Percentiles rank a stretch among this genome's conserved stretches.
Evolutionary conservation across 2,797 vertebrate genomes (phyloP).

Genomic region (Tolypeutes matacus): DNA sequence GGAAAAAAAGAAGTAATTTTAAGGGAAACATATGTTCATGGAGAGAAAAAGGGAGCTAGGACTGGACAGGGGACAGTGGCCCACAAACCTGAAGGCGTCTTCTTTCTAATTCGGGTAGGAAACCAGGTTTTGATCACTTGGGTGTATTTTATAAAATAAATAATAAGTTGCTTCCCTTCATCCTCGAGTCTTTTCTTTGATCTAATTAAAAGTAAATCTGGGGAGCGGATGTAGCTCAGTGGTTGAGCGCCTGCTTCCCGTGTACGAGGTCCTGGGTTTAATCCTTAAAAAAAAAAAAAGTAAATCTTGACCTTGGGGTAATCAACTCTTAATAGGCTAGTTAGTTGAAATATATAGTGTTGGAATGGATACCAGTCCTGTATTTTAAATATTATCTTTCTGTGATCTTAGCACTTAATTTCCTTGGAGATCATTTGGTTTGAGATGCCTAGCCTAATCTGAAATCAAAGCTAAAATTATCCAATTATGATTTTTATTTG

Average conservation of each 20-base stretch:
- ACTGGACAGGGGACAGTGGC: background rate
- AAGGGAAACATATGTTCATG: constrained; percentile 82
- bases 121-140: background rate
- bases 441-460: background rate
- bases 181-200: constrained; percentile 40
- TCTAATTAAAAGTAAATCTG: background rate
- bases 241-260: no score
- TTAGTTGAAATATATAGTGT: background rate
- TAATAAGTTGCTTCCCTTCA: background rate
- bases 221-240: no score
- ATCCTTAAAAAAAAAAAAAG: background rate
- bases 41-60: constrained; percentile 54
- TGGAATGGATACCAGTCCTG: background rate
- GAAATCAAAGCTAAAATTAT: constrained; percentile 23
- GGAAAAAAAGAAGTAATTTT: constrained; percentile 85
- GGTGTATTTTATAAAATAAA: constrained; percentile 36
- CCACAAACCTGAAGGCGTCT: background rate
- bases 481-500: constrained; percentile 20
- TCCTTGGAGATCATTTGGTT: background rate
- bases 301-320: constrained; percentile 15
- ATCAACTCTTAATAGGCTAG: background rate
- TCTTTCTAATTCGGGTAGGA: constrained; percentile 23
- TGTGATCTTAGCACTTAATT: background rate
- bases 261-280: no score
- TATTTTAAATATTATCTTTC: constrained; percentile 10